Percentiles rank a stretch among this genome's conserved stretches.
These are phyloP conservation scores for Corella eumyota DNA, from an alignment of 23 tunicate genomes.

Conservation along the genomic window DNA sequence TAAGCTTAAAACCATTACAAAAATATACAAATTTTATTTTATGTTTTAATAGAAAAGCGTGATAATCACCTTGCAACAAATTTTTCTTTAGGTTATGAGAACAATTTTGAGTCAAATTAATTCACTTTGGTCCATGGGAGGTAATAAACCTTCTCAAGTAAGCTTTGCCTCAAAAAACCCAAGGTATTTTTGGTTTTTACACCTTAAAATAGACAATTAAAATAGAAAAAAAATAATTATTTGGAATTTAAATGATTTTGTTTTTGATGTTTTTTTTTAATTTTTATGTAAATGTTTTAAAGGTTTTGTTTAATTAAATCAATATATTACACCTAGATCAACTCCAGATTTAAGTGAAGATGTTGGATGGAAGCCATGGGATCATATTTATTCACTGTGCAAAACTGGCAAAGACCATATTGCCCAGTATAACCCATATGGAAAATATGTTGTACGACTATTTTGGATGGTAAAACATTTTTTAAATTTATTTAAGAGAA, in stretches of 20 bases:
- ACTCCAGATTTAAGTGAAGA: not conserved
- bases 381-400: constrained; percentile 78
- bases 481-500: not conserved
- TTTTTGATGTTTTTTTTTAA: too few species aligned
- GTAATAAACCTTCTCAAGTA: too few species aligned
- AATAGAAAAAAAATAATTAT: too few species aligned
- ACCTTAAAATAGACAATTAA: too few species aligned
- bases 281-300: not conserved
- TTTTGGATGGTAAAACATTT: constrained; percentile 68
- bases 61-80: not conserved
- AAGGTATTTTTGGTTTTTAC: not conserved
- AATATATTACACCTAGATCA: not conserved
- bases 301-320: not conserved
- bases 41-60: not conserved
- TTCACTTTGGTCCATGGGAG: constrained; percentile 24
- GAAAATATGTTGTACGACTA: constrained; percentile 71
- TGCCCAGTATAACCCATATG: constrained; percentile 62
- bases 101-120: constrained; percentile 53
- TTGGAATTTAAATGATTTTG: too few species aligned
- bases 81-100: constrained; percentile 35
- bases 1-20: constrained; percentile 1
- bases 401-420: constrained; percentile 77
- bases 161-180: too few species aligned
- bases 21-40: not conserved
- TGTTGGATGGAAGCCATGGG: constrained; percentile 75